Percentiles rank a stretch among this genome's conserved stretches.
Evolutionary conservation across 2,797 vertebrate species (phyloP).

Genomic region (Microhierax caerulescens): DNA sequence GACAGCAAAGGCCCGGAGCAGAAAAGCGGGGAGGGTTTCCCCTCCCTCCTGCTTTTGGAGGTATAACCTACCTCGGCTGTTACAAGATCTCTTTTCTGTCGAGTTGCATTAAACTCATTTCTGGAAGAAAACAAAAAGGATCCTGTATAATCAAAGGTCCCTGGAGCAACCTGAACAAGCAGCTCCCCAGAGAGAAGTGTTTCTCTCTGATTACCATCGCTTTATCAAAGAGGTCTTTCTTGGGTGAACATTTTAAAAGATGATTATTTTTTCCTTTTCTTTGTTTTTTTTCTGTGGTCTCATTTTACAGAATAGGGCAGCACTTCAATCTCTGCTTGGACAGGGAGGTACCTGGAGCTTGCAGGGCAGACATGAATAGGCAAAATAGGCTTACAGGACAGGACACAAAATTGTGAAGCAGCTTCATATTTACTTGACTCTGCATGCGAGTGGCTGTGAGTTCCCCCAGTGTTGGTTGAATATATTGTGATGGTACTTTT

Average conservation of each 20-base stretch:
- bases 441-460: not conserved
- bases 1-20: slow-evolving; percentile 43
- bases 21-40: slow-evolving; percentile 73
- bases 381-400: slow-evolving; percentile 26
- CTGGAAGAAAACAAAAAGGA: slow-evolving; percentile 86
- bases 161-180: slow-evolving; percentile 75
- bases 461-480: not conserved
- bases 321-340: slow-evolving; percentile 45
- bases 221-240: slow-evolving; percentile 83
- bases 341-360: slow-evolving; percentile 49
- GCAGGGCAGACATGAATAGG: not conserved
- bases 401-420: not conserved
- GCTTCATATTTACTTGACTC: not conserved
- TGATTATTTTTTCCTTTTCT: not conserved
- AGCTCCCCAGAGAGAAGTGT: slow-evolving; percentile 73
- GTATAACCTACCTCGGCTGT: slow-evolving; percentile 95
- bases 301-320: slow-evolving; percentile 66
- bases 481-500: not conserved
- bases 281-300: not conserved
- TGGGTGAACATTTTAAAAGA: slow-evolving; percentile 72
- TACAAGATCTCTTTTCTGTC: slow-evolving; percentile 96
- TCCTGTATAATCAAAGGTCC: slow-evolving; percentile 83
- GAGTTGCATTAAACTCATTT: slow-evolving; percentile 94
- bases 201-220: slow-evolving; percentile 77
- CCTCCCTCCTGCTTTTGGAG: slow-evolving; percentile 75